Conservation (phyloP, 2,113 vertebrate species). For the Carassius carassius region DNA sequence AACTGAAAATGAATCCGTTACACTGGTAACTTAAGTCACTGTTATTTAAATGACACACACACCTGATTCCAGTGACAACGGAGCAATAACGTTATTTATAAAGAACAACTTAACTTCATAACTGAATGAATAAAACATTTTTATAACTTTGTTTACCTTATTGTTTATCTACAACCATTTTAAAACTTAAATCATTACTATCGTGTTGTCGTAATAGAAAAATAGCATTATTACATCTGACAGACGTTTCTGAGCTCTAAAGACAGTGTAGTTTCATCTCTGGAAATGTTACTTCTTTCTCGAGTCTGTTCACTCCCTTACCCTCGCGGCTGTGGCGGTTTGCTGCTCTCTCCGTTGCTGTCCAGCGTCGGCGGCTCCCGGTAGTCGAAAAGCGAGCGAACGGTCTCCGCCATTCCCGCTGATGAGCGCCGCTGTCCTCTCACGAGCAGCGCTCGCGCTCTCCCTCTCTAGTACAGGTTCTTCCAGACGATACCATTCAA, state of each 20-base stretch:
- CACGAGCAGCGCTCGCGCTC: slow-evolving; percentile 55
- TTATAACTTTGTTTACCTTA: not conserved
- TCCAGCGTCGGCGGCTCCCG: slow-evolving; percentile 72
- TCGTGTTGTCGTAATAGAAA: not conserved
- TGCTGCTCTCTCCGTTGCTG: slow-evolving; percentile 73
- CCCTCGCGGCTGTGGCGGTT: slow-evolving; percentile 70
- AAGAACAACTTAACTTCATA: not conserved
- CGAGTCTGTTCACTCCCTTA: slow-evolving; percentile 62
- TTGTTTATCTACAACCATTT: not conserved
- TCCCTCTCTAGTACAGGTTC: slow-evolving; percentile 72
- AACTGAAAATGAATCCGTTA: not conserved
- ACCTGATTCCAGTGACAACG: slow-evolving; percentile 17
- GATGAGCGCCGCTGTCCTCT: slow-evolving; percentile 60
- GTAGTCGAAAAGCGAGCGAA: slow-evolving; percentile 74
- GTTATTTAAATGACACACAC: slow-evolving; percentile 26
- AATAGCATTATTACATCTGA: not conserved
- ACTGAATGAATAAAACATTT: not conserved
- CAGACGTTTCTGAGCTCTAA: slow-evolving; percentile 13
- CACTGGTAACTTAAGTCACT: not conserved
- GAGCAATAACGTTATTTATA: not conserved
- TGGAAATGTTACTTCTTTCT: not conserved
- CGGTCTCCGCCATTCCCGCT: slow-evolving; percentile 76
- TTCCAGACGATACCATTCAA: slow-evolving; percentile 65
- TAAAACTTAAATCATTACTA: not conserved
- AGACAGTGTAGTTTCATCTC: not conserved